phyloP scores from a whole-genome alignment of 2,113 vertebrate genomes.

The Polyodon spathula region DNA sequence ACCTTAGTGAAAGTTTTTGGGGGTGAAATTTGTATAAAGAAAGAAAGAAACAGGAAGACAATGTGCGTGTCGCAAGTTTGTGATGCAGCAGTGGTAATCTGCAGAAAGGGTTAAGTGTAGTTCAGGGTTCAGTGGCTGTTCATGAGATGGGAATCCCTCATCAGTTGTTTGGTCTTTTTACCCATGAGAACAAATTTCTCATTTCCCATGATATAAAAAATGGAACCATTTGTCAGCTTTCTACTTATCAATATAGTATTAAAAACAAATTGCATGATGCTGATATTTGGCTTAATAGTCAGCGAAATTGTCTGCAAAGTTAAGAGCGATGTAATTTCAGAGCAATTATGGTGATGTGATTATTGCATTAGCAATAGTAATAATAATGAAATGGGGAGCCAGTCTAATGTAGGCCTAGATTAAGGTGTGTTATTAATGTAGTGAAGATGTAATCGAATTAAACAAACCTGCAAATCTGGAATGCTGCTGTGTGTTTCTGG shows the following conservation, averaged over 20 bases:
- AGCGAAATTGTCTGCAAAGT: neutral
- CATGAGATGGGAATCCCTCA: constrained; percentile 31
- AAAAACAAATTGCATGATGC: too few relatives aligned
- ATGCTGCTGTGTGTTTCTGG: too few relatives aligned
- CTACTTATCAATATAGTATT: neutral
- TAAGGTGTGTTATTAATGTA: too few relatives aligned
- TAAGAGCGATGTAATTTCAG: neutral
- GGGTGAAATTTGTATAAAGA: constrained; percentile 25
- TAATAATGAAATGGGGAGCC: too few relatives aligned
- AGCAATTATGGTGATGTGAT: neutral
- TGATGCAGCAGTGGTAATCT: constrained; percentile 63
- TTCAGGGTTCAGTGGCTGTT: constrained; percentile 69
- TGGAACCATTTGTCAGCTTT: neutral
- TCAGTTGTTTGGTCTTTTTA: constrained; percentile 17
- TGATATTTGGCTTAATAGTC: too few relatives aligned
- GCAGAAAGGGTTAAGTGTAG: constrained; percentile 59
- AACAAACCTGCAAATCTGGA: too few relatives aligned
- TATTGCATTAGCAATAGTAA: neutral
- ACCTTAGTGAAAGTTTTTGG: constrained; percentile 22
- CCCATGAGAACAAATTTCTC: constrained; percentile 9
- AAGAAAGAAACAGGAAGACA: constrained; percentile 40
- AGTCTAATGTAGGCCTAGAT: too few relatives aligned
- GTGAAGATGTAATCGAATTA: too few relatives aligned
- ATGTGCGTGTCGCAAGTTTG: constrained; percentile 46
- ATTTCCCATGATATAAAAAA: neutral